Evolutionary conservation across 2,888 invertebrate species (phyloP).

Genomic region (Tinea trinotella): DNA sequence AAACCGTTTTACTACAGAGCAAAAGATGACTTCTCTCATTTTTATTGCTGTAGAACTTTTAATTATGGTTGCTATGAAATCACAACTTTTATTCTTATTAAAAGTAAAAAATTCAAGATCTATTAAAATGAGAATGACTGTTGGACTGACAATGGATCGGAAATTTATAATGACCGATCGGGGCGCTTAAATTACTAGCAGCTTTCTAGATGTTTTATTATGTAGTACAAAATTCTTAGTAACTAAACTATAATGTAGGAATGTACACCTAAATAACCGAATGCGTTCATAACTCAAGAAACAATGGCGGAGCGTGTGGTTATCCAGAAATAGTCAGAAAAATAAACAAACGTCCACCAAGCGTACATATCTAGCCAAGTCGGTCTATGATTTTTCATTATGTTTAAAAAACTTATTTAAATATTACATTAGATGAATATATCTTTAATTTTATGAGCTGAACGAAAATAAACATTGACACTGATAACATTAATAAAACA

Average conservation of each 20-base stretch:
- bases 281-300: conserved; percentile 49
- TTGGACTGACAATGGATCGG: background rate
- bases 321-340: conserved; percentile 56
- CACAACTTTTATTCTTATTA: conserved; percentile 1
- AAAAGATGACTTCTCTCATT: conserved; percentile 2
- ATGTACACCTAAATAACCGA: conserved; percentile 8
- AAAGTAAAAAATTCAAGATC: background rate
- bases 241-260: conserved; percentile 34
- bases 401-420: background rate
- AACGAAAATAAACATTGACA: too few relatives aligned
- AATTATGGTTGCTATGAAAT: conserved; percentile 11
- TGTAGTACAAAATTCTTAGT: conserved; percentile 40
- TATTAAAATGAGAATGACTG: background rate
- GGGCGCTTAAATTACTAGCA: background rate
- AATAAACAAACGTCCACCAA: conserved; percentile 38
- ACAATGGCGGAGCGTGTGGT: conserved; percentile 44
- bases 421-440: background rate
- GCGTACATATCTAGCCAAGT: conserved; percentile 1
- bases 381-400: background rate
- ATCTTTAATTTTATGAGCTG: background rate
- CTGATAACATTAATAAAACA: background rate
- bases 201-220: background rate
- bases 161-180: background rate
- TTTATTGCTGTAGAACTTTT: conserved; percentile 5
- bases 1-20: conserved; percentile 8